These are phyloP conservation scores for Alca torda DNA, from an alignment of 2,797 vertebrate species.

Conservation along the genomic window DNA sequence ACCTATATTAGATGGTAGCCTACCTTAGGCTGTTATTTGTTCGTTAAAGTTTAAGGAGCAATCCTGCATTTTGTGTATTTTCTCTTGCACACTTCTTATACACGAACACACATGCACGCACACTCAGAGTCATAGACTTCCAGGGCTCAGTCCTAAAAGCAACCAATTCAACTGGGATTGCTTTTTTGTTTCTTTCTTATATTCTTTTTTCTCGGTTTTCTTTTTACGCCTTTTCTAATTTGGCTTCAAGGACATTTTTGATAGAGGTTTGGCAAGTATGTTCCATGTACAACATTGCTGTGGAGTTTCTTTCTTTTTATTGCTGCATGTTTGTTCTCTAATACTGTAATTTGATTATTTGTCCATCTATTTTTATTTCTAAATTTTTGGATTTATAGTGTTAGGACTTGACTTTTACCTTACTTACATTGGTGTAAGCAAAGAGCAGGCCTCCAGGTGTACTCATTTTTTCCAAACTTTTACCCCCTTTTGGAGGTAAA, in stretches of 20 bases:
- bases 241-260: not conserved
- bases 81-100: conserved; percentile 15
- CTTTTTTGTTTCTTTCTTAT: not conserved
- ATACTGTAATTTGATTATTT: not conserved
- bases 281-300: not conserved
- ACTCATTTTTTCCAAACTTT: not conserved
- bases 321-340: not conserved
- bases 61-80: conserved; percentile 35
- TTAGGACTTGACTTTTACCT: not conserved
- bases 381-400: not conserved
- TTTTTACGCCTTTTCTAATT: not conserved
- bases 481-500: not conserved
- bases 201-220: not conserved
- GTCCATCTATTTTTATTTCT: not conserved
- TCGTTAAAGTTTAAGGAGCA: conserved; percentile 56
- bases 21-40: not conserved
- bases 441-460: not conserved
- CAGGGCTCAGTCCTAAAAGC: not conserved
- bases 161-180: not conserved
- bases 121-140: not conserved
- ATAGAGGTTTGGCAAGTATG: not conserved
- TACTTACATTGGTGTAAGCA: not conserved
- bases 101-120: not conserved
- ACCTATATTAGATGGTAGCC: not conserved
- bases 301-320: not conserved